Evolutionary conservation across 2,888 invertebrate species (phyloP).

Genomic region (Bugula neritina): DNA sequence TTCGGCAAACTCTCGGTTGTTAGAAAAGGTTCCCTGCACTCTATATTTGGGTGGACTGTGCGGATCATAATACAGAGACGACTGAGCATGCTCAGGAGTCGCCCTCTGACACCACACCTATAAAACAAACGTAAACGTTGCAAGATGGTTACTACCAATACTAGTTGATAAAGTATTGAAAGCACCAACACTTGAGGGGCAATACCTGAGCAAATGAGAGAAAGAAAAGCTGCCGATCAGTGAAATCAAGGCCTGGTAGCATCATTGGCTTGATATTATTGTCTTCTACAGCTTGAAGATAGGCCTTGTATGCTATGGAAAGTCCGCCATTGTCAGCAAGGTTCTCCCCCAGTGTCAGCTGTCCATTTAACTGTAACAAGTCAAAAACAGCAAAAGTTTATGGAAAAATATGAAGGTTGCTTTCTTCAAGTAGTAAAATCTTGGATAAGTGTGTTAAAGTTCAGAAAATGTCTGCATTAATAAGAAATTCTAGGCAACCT

Average conservation of each 20-base stretch:
- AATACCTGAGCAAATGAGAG: conserved; percentile 54
- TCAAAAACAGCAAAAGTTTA: background rate
- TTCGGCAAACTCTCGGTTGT: conserved; percentile 42
- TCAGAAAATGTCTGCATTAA: too few species aligned
- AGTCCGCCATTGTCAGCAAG: conserved; percentile 54
- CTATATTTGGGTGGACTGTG: conserved; percentile 30
- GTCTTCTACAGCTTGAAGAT: conserved; percentile 43
- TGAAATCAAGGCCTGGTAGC: conserved; percentile 51
- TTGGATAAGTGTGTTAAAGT: too few species aligned
- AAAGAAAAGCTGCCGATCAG: conserved; percentile 54
- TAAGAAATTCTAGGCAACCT: too few species aligned
- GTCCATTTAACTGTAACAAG: conserved; percentile 43
- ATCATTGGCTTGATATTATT: conserved; percentile 31
- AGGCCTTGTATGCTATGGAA: conserved; percentile 49
- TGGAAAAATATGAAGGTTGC: too few species aligned
- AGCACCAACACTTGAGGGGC: too few species aligned
- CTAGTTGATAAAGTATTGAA: too few species aligned
- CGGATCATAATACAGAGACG: conserved; percentile 6
- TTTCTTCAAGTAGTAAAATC: too few species aligned
- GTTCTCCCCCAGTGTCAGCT: conserved; percentile 51
- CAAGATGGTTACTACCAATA: too few species aligned
- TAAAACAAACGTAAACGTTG: too few species aligned
- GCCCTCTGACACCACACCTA: conserved; percentile 21
- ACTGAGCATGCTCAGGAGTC: conserved; percentile 19
- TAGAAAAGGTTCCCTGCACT: conserved; percentile 42